Evolutionary conservation across 1,140 invertebrate species (phyloP), one percentile per base, ranked within the genome.

Genomic region (Acyrthosiphon pisum): DNA sequence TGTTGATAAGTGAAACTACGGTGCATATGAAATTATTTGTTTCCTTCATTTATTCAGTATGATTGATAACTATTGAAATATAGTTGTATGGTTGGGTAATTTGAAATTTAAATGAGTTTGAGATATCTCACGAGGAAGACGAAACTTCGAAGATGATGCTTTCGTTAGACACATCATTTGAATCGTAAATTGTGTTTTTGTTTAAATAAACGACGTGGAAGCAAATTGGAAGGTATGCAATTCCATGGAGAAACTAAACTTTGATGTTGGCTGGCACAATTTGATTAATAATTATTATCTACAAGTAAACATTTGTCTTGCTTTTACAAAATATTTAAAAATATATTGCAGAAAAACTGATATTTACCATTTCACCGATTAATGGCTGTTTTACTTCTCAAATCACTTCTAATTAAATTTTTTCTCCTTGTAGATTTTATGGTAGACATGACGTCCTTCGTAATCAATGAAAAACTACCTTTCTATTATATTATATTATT

Each of bases 81-180:
- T 89, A 48, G 7, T 18, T 89, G 22, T 37, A 89, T 23, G 87
- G n/a, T 20, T 3, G 48, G 84, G 35, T 53, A 53, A 89, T 89
- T 89, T 89, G n/a, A 89, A 89, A 89, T 89, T 89, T 89, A 89
- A 89, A 89, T 89, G 87, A 89, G 87, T 53, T 89, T 37, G n/a
- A 53, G 87, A 89, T 53, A 89, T 89, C 87, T 50, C 22, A 46
- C 14, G 14, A n/a, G 44, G 22, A 35, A 35, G 87, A 37, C 14
- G 23, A 35, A 89, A 89, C 87, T 89, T 89, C n/a, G 87, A 53
- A 89, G 35, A 53, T 37, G 46, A 53, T 89, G 48, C 48, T 89
- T 53, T 53, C 48, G 35, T 89, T 53, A 89, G 87, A 89, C 87
- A 53, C 87, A 35, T 89, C 18, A 89, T 89, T 89, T 89, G 87